Base-by-base conservation (phyloP, 2,888 invertebrate genomes). In the Catocala sponsa region DNA sequence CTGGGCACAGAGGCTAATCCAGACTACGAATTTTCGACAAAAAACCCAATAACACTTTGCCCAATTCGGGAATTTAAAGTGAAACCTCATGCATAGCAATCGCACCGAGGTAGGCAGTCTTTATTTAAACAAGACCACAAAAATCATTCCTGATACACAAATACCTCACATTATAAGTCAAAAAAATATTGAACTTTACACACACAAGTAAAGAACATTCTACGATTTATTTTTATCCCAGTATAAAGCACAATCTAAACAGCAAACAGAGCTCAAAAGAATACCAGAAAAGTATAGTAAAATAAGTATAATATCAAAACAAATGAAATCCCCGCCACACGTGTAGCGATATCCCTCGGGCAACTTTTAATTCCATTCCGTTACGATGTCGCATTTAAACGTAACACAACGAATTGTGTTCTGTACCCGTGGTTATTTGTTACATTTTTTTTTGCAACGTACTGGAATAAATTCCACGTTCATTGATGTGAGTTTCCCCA, bases 281-380 rank as follows among this genome's bases (percentile, higher is more conserved):
- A 51, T 4, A 4, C 43, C 11, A 49, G 10, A 6, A 12, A 41
- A 46, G 38, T 54, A 43, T 46, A 51, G 35, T 38, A 53, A 42
- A 48, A 38, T 53, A 55, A 56, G 25, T 25, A 55, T 52, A 54
- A 54, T 57, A 46, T 32, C 47, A 52, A 38, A 38, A 38, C 35
- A 38, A 25, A 7, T 38, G 13, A 44, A 41, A 25, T 25, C 25
- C 15, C 25, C 25, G 25, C 25, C 52, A 33, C 54, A 57, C 44
- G 49, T 55, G 47, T 43, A 53, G 48, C 25, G 47, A 53, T 12
- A 68, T 57, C 66, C 74, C 74, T 41, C 60, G 68, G 76, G 65
- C 57, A 80, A 78, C 70, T 83, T 83, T 83, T 81, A 82, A 84
- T 84, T 84, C 74, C 71, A 79, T 84, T 83, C 75, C 71, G 78